Base-by-base conservation (phyloP, 2,888 invertebrate genomes). In the Papilio demoleus region DNA sequence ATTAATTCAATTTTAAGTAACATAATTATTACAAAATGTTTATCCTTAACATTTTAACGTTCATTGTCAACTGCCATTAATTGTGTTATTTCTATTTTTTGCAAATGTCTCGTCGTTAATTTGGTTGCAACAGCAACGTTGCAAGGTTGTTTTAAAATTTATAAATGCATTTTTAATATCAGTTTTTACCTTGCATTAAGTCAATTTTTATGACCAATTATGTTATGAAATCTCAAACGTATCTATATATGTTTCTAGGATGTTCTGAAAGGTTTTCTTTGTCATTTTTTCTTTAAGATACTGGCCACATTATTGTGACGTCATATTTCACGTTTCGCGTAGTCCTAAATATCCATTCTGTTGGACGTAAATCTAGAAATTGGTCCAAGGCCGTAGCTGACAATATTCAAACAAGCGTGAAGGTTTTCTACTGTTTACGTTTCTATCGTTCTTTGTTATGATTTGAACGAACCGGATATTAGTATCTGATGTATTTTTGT, bases 401-500 rank as follows among this genome's bases (percentile, higher is more conserved):
- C 72, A 78, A 75, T 70, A 65, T 70, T 66, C 58, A 66, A 69
- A 70, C 67, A 61, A 71, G 76, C 76, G 74, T 74, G 79, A 79
- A 80, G 79, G 79, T 74, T 75, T 22, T 70, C 72, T 67, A 65
- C 45, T 70, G 71, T 68, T 65, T 69, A 45, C 53, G 61, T 68
- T 70, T 71, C 70, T 71, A 72, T 74, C 65, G 38, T 62, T 40
- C 53, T 70, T 71, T 71, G 65, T 53, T 53, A 22, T 50, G 11
- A 22, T 27, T 27, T n/a, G 14, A 24, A 50, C 24, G 14, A 27
- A 11, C n/a, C 24, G 31, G n/a, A 56, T 56, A 31, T 56, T 8
- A n/a, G 14, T 14, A 27, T 22, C 11, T 11, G 45, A 11, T 22
- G 6, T 22, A 45, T 45, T 45, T 45, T 22, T 45, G 9, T 17